Evolutionary conservation across 2,113 vertebrate species (phyloP).

Genomic region (Paralichthys olivaceus): DNA sequence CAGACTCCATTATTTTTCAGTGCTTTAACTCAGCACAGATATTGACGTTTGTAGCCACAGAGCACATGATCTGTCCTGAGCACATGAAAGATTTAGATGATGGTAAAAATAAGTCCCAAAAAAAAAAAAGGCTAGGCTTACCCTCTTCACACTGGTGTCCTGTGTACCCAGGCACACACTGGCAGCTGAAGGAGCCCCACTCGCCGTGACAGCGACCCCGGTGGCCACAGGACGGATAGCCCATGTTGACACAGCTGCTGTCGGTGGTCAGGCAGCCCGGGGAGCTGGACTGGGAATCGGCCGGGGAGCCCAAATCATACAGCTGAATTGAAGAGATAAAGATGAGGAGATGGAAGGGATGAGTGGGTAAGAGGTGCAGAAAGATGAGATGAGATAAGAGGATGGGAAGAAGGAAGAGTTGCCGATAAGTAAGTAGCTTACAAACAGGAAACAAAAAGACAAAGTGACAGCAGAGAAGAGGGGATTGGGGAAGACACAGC

Average conservation of each 20-base stretch:
- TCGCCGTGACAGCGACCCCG: constrained; percentile 87
- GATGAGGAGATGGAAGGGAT: neutral
- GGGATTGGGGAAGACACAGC: neutral
- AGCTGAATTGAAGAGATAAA: constrained; percentile 68
- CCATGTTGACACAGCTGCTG: constrained; percentile 87
- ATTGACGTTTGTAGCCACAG: neutral
- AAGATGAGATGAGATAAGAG: neutral
- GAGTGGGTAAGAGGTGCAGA: too few relatives aligned
- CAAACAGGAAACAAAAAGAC: neutral
- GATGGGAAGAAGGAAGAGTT: neutral
- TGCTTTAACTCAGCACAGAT: neutral
- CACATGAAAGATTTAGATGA: neutral
- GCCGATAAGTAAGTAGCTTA: neutral
- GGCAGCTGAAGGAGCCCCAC: constrained; percentile 88
- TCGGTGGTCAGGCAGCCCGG: constrained; percentile 87
- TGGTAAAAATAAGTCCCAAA: neutral
- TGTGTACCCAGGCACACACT: constrained; percentile 85
- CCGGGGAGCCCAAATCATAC: constrained; percentile 87
- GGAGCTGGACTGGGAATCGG: constrained; percentile 86
- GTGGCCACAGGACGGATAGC: constrained; percentile 85
- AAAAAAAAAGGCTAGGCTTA: constrained; percentile 59
- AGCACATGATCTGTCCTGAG: neutral
- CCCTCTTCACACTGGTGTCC: constrained; percentile 89
- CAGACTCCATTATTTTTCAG: neutral
- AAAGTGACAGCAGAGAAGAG: neutral